Evolutionary conservation across 2,113 vertebrate species (phyloP).

Genomic region (Plotosus lineatus): DNA sequence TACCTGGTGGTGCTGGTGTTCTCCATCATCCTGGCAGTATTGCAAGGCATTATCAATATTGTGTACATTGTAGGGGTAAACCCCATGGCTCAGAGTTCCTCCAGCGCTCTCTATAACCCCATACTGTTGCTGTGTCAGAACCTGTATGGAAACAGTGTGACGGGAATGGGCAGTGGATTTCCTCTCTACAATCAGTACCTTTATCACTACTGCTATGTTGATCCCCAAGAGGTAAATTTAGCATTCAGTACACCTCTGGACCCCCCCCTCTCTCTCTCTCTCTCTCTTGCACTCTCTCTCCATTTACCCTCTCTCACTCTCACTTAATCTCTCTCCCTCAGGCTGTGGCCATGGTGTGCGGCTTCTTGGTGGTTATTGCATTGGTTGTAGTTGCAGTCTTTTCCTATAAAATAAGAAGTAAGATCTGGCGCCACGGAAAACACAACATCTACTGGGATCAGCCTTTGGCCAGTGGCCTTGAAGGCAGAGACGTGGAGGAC

Average conservation of each 20-base stretch:
- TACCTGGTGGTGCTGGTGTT: slow-evolving; percentile 74
- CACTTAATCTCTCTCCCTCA: slow-evolving; percentile 53
- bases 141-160: slow-evolving; percentile 71
- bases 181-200: slow-evolving; percentile 83
- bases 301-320: background rate
- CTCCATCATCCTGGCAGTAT: slow-evolving; percentile 69
- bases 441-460: slow-evolving; percentile 83
- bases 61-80: slow-evolving; percentile 86
- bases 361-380: slow-evolving; percentile 80
- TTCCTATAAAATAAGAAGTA: slow-evolving; percentile 79
- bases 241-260: too few relatives aligned
- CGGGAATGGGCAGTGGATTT: slow-evolving; percentile 70
- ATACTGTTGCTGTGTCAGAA: slow-evolving; percentile 82
- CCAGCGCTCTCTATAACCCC: slow-evolving; percentile 76
- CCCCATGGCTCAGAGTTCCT: slow-evolving; percentile 79
- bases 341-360: slow-evolving; percentile 86
- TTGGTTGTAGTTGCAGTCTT: slow-evolving; percentile 79
- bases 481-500: slow-evolving; percentile 87
- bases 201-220: slow-evolving; percentile 91
- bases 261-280: background rate
- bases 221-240: slow-evolving; percentile 88
- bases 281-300: background rate
- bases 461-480: slow-evolving; percentile 64
- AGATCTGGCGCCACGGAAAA: slow-evolving; percentile 85
- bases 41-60: slow-evolving; percentile 83